These are phyloP conservation scores for Pristionchus exspectatus DNA, from an alignment of 2,888 invertebrate species.

Conservation along the genomic window DNA sequence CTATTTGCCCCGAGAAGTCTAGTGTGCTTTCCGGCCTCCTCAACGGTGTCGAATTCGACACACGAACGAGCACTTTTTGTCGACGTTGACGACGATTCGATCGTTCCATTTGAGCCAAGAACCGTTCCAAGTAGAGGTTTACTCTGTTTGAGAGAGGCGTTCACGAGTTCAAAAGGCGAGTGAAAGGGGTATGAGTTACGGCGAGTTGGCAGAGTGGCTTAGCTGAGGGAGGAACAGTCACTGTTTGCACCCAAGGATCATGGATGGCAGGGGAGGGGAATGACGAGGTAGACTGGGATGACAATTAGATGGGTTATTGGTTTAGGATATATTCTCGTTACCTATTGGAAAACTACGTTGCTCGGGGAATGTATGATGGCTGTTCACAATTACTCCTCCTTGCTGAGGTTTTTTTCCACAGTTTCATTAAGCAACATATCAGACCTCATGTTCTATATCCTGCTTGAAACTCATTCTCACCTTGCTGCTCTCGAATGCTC, in stretches of 20 bases:
- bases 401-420: no score
- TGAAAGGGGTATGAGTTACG: constrained; percentile 30
- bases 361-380: no score
- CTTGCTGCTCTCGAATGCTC: constrained; percentile 25
- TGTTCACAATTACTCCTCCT: no score
- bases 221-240: background rate
- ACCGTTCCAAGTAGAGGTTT: constrained; percentile 37
- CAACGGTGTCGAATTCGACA: background rate
- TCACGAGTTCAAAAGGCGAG: background rate
- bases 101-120: background rate
- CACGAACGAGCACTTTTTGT: constrained; percentile 15
- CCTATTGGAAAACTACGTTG: background rate
- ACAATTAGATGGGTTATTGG: background rate
- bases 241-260: constrained; percentile 30
- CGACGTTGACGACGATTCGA: background rate
- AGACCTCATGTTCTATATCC: no score
- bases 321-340: background rate
- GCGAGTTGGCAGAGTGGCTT: constrained; percentile 27
- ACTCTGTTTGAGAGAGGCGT: background rate
- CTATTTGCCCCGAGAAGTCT: constrained; percentile 22
- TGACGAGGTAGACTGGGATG: background rate
- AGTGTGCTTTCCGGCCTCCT: constrained; percentile 31
- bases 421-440: no score
- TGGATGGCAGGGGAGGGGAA: background rate
- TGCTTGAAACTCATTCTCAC: background rate